These are phyloP conservation scores for Ennomos fuscantarius DNA, from an alignment of 2,888 invertebrate species.

Conservation along the genomic window DNA sequence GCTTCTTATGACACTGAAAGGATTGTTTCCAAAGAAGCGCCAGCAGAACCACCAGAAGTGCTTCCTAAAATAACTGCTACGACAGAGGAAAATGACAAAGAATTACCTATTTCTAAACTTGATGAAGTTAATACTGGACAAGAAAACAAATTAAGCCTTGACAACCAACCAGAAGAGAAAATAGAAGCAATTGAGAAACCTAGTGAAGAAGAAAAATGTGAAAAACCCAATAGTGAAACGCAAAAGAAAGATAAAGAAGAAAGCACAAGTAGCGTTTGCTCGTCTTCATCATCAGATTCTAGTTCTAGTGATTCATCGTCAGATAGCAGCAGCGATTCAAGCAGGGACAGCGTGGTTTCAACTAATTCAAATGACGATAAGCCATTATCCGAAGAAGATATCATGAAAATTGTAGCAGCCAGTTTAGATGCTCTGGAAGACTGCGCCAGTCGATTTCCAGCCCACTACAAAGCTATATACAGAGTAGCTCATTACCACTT, in stretches of 20 bases:
- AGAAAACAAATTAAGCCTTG: conserved; percentile 7
- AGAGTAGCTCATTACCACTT: conserved; percentile 94
- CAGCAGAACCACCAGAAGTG: conserved; percentile 41
- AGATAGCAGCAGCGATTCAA: conserved; percentile 81
- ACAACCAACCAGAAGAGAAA: conserved; percentile 26
- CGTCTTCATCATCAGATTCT: conserved; percentile 79
- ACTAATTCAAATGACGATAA: conserved; percentile 71
- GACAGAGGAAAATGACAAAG: conserved; percentile 33
- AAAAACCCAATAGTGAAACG: conserved; percentile 36
- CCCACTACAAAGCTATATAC: conserved; percentile 97
- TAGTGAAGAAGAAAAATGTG: conserved; percentile 40
- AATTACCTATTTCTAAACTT: conserved; percentile 13
- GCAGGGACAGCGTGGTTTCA: conserved; percentile 81
- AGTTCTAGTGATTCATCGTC: conserved; percentile 85
- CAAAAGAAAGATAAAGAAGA: conserved; percentile 66
- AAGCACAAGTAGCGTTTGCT: conserved; percentile 69
- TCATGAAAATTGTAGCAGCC: conserved; percentile 86
- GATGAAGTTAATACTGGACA: conserved; percentile 25
- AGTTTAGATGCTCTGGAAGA: conserved; percentile 93
- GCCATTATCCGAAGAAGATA: conserved; percentile 80
- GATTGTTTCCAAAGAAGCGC: conserved; percentile 51
- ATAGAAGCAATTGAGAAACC: conserved; percentile 36
- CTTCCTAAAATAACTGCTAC: conserved; percentile 32
- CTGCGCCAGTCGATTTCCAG: conserved; percentile 93
- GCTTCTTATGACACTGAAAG: conserved; percentile 78